Percentiles rank a stretch among this genome's conserved stretches.
These are phyloP conservation scores for Chalcosyrphus nemorum DNA, from an alignment of 2,888 invertebrate genomes.

Conservation along the genomic window DNA sequence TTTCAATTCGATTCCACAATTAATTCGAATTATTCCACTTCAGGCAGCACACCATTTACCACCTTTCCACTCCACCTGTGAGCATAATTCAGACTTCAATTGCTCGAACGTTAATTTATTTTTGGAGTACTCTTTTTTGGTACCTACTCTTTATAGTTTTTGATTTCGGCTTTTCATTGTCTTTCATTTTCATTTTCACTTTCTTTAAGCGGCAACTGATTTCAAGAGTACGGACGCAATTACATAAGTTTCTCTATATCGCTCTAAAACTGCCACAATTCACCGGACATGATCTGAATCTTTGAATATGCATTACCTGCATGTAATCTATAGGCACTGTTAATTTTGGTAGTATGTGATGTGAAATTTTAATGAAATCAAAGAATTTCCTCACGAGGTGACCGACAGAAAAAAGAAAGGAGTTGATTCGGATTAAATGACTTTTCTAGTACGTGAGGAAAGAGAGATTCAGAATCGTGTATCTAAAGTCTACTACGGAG, in stretches of 20 bases:
- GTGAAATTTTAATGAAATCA: conserved; percentile 4
- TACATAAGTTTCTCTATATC: conserved; percentile 12
- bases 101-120: neutral
- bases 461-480: neutral
- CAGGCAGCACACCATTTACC: neutral
- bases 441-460: neutral
- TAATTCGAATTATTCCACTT: neutral
- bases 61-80: neutral
- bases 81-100: neutral
- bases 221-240: conserved; percentile 24
- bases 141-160: conserved; percentile 9
- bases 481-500: neutral
- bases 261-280: neutral
- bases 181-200: conserved; percentile 6
- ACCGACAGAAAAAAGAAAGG: neutral
- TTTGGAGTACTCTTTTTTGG: neutral
- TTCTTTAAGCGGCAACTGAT: neutral
- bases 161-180: neutral
- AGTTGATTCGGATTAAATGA: neutral
- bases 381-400: neutral
- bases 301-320: conserved; percentile 10
- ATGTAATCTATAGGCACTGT: neutral
- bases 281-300: conserved; percentile 15
- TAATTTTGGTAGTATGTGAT: conserved; percentile 6
- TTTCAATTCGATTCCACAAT: neutral